Base-by-base conservation (phyloP, 53 echinoderm and acorn worm genomes). In the Stichopus horrens region DNA sequence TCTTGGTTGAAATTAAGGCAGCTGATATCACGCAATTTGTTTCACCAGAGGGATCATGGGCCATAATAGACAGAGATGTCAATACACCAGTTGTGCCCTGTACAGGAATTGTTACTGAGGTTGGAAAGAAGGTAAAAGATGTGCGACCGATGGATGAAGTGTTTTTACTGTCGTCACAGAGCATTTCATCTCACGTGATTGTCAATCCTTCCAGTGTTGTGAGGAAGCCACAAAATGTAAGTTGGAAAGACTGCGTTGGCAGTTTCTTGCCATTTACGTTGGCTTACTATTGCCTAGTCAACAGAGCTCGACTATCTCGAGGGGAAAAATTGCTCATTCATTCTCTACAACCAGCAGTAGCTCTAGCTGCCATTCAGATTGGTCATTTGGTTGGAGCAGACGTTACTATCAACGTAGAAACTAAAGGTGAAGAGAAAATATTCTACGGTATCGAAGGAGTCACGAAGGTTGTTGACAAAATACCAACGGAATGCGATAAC, bases 291-390 rank as follows among this genome's bases (percentile, higher is more conserved):
- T 88, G 93, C 71, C 83, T 96, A 14, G 79, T 93, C 37, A 93
- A 95, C 22, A 89, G 95, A 87, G 95, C 93, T 53, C 93, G 88
- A 23, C 78, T 96, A 18, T 86, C 60, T 20, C 76, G 77, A 23
- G 96, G 93, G 9, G 95, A 96, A 58, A 92, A 86, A 4, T 74
- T 95, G 53, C 88, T 96, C 10, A 90, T 96, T 63, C 92, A 91
- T 18, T 93, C 95, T 7, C 83, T 93, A 0, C 89, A 92, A 74
- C 90, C 90, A 37, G 93, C 90, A 6, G 74, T 96, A 22, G 76
- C 92, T 6, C 88, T 89, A 59, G 95, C 95, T 8, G 95, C 95
- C 9, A 91, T 95, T 7, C 96, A 96, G 59, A 87, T 96, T n/a
- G 96, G 93, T 13, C 21, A 21, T 21, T 83, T 92, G 67, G 67